Base-by-base conservation (phyloP, 2,113 vertebrate genomes). In the Noturus placidus region DNA sequence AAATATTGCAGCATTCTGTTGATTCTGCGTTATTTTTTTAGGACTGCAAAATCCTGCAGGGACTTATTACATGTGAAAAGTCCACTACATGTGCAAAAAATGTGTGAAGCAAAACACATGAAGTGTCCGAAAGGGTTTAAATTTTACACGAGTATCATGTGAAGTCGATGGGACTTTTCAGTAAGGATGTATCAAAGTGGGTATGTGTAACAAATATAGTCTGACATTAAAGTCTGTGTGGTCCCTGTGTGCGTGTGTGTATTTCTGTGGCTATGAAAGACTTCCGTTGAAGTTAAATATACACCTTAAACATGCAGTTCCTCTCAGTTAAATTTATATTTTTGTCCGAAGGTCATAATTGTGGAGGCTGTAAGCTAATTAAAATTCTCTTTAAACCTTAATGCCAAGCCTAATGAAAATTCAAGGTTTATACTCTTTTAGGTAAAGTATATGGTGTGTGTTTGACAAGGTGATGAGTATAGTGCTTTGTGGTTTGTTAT, bases 171-270 rank as follows among this genome's bases (percentile, higher is more conserved):
- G 11, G 79, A 42, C 9, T 57, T 54, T 79, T 74, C 20, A 42
- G 11, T 27, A 50, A 52, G 56, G 79, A 33, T 76, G 72, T 50
- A 76, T 50, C 42, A 50, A 57, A 57, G 52, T 80, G 78, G 52
- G 50, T 87, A 77, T 77, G 46, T 85, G 69, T 19, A 30, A 65
- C 65, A 72, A 84, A 61, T 33, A 65, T 65, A 54, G 65, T 78
- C 63, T 0, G 56, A 59, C 82, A 77, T 76, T 59, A 46, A 88
- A 86, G 76, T 86, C 52, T 83, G 89, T 88, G 89, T 83, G 89
- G 89, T 86, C 89, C 30, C 35, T 61, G 52, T 3, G 13, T 54
- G 52, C 1, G 13, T 54, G 46, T n/a, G 46, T 38, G 33, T 74
- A 14, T 81, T 83, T 82, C 46, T 85, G 74, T 17, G 88, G 77